Base-by-base conservation (phyloP, 2,888 invertebrate species). In the Bruchidius siliquastri region DNA sequence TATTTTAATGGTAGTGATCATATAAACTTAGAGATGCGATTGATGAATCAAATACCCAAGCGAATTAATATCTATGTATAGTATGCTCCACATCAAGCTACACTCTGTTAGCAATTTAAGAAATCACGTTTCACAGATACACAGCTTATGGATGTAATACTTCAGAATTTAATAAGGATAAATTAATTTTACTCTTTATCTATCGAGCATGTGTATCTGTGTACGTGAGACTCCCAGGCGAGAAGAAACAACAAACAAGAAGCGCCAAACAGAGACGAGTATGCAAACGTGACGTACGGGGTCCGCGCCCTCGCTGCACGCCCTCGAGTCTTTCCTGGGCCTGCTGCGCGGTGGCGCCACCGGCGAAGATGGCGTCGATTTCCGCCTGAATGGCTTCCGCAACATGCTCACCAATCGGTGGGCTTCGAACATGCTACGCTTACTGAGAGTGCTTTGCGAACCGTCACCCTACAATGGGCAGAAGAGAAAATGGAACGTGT, bases 341-440 rank as follows among this genome's bases (percentile, higher is more conserved):
- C 83, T 85, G 70, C 84, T 84, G 68, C 90, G 88, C 70, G 90
- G 89, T 3, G 91, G 90, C 72, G 90, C 87, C 69, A 91, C 89
- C 0, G 91, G 91, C 78, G 91, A 91, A 75, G 90, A 89, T 6
- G 91, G 91, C 26, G 89, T 91, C 67, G 92, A 91, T 86, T 92
- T 92, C 86, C 92, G 90, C 77, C 91, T 88, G 85, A 92, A 92
- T 68, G 92, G 92, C 81, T 91, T 89, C 78, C 90, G 88, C 80
- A 92, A 88, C 83, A 92, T 87, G 85, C 89, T 90, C 85, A 91
- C 91, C 86, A 92, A 88, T 80, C 85, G 87, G 69, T 90, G 90
- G 79, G 88, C 88, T 81, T 90, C 90, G 76, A 90, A 89, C 67
- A 76, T 75, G 77, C 88, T 88, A 82, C 89, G 87, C 84, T 89